phyloP scores from a whole-genome alignment of 1,140 invertebrate genomes.

The Globodera ellingtonae region DNA sequence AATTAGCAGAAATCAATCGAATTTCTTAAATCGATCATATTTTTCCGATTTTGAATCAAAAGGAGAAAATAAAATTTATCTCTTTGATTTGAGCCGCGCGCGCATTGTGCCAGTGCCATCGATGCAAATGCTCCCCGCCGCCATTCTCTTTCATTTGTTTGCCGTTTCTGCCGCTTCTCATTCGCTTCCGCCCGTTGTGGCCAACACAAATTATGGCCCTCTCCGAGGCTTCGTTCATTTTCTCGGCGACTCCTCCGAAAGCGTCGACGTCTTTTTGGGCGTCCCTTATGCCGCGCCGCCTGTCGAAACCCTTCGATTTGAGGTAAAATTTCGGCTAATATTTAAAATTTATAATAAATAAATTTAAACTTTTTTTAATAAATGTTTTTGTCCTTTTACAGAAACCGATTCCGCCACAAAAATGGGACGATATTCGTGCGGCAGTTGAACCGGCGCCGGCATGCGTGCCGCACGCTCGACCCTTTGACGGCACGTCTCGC shows the following conservation, averaged over 20 bases:
- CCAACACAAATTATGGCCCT: constrained; percentile 11
- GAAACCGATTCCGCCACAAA: constrained; percentile 44
- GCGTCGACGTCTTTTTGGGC: constrained; percentile 26
- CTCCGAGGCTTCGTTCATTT: constrained; percentile 24
- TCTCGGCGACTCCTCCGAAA: constrained; percentile 3
- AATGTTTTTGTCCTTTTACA: constrained; percentile 1
- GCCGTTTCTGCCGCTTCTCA: neutral
- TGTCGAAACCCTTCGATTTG: constrained; percentile 26
- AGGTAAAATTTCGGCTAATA: constrained; percentile 5
- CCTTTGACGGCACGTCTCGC: neutral
- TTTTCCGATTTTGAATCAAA: too few species aligned
- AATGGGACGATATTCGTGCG: constrained; percentile 32
- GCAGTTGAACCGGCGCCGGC: constrained; percentile 27
- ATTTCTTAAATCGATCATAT: too few species aligned
- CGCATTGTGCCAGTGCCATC: neutral
- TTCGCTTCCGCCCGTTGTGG: neutral
- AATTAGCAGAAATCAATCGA: too few species aligned
- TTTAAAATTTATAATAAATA: too few species aligned
- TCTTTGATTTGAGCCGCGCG: too few species aligned
- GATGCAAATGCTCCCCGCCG: neutral
- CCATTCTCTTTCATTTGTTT: neutral
- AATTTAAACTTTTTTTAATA: too few species aligned
- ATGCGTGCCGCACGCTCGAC: constrained; percentile 39
- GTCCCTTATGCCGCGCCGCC: constrained; percentile 29
- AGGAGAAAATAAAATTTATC: too few species aligned